phyloP scores from a whole-genome alignment of 1,140 invertebrate genomes.

The Hyles euphorbiae region DNA sequence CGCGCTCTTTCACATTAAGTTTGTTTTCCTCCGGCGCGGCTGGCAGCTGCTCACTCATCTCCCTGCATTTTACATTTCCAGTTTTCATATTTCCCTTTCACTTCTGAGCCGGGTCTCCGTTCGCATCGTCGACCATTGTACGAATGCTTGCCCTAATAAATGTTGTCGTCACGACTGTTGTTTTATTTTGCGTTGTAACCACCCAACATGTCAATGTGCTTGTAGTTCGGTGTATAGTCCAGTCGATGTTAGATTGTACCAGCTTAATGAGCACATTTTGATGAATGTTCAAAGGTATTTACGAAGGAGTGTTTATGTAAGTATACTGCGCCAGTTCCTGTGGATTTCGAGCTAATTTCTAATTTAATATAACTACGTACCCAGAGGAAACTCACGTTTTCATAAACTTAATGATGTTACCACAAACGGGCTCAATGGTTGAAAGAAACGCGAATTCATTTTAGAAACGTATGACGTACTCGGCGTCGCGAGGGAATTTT shows the following conservation, averaged over 20 bases:
- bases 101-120: conserved; percentile 24
- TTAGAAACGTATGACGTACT: background rate
- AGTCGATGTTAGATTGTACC: conserved; percentile 19
- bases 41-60: conserved; percentile 25
- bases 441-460: too few species aligned
- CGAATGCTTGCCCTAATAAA: conserved; percentile 54
- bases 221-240: conserved; percentile 39
- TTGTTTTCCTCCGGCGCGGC: conserved; percentile 31
- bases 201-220: conserved; percentile 17
- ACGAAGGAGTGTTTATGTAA: too few species aligned
- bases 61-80: conserved; percentile 41
- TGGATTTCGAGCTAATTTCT: too few species aligned
- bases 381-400: too few species aligned
- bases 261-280: too few species aligned
- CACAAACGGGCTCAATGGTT: too few species aligned
- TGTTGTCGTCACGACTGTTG: conserved; percentile 56
- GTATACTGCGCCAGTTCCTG: too few species aligned
- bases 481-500: background rate
- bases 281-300: too few species aligned
- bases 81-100: conserved; percentile 41
- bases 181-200: conserved; percentile 62
- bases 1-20: conserved; percentile 29
- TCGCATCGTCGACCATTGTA: conserved; percentile 26
- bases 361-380: too few species aligned
- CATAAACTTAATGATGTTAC: too few species aligned